Base-by-base conservation (phyloP, 1,140 invertebrate species). In the Matsumurasca onukii region DNA sequence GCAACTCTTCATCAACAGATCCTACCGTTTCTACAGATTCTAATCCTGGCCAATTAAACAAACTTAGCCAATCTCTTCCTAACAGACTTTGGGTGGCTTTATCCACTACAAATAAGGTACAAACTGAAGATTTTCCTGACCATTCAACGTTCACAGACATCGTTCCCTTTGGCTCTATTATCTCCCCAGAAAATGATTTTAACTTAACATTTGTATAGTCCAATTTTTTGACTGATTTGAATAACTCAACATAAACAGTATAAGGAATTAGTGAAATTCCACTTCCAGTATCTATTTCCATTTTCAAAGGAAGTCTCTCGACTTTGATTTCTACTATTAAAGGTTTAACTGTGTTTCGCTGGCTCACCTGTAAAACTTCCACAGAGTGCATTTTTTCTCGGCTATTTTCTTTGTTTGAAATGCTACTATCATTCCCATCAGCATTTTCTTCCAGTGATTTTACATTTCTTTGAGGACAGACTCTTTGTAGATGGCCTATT, bases 211-310 rank as follows among this genome's bases (percentile, higher is more conserved):
- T n/a, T n/a, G n/a, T 45, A n/a, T 45, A n/a, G 9, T 45, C 9
- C 39, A 45, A 45, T 12, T 9, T 9, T 45, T 45, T 45, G 39
- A 12, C n/a, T 45, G 9, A 12, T n/a, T 12, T 45, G n/a, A 45
- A 45, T 12, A 45, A 12, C 9, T 45, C 9, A 12, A 12, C n/a
- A 45, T 45, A 45, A 45, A 45, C n/a, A n/a, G n/a, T n/a, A n/a
- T n/a, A n/a, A n/a, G n/a, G n/a, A n/a, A n/a, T n/a, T n/a, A n/a
- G n/a, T n/a, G 39, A 45, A 45, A 45, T 45, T 12, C 39, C 39
- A 45, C 39, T 45, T 45, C 39, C 39, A n/a, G 39, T 45, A 45
- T 45, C n/a, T 45, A 45, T 45, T 45, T 45, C 39, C 39, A 45
- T 45, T 12, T 45, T 45, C 9, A 45, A n/a, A 12, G 39, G 39